These are phyloP conservation scores for Chelmon rostratus DNA, from an alignment of 2,797 vertebrate genomes.

Conservation along the genomic window DNA sequence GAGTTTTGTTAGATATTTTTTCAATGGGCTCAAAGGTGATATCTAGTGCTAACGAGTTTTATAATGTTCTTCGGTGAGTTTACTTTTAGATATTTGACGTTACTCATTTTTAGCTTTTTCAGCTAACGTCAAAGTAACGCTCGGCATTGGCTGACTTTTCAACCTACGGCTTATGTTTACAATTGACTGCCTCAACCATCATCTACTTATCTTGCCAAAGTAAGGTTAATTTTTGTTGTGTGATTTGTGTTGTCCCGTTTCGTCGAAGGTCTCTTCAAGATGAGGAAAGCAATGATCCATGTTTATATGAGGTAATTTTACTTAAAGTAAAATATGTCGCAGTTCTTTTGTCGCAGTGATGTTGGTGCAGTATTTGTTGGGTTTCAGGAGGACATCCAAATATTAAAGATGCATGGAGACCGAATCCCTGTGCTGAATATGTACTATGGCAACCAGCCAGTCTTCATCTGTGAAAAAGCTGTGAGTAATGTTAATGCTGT, in stretches of 20 bases:
- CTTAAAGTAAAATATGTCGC: not conserved
- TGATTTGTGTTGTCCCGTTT: conserved; percentile 25
- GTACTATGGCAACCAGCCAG: conserved; percentile 75
- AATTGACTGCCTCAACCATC: not conserved
- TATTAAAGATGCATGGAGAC: conserved; percentile 79
- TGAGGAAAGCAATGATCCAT: conserved; percentile 45
- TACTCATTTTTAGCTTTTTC: not conserved
- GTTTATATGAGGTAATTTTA: conserved; percentile 72
- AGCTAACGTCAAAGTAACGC: not conserved
- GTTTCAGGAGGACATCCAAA: conserved; percentile 87
- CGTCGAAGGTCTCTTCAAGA: conserved; percentile 73
- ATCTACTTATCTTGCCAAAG: no score
- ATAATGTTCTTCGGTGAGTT: conserved; percentile 76
- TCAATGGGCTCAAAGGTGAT: conserved; percentile 71
- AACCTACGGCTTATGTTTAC: not conserved
- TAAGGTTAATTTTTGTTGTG: not conserved
- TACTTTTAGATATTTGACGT: not conserved
- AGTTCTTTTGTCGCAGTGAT: not conserved
- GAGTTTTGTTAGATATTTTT: accelerated
- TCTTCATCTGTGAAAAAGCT: conserved; percentile 90
- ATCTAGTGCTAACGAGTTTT: conserved; percentile 65
- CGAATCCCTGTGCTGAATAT: conserved; percentile 81
- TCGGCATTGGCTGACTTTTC: not conserved
- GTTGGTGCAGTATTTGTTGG: not conserved
- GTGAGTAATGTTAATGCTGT: conserved; percentile 79